Evolutionary conservation across 2,113 vertebrate species (phyloP), one percentile per base, ranked within the genome.

Genomic region (Lampris incognitus): DNA sequence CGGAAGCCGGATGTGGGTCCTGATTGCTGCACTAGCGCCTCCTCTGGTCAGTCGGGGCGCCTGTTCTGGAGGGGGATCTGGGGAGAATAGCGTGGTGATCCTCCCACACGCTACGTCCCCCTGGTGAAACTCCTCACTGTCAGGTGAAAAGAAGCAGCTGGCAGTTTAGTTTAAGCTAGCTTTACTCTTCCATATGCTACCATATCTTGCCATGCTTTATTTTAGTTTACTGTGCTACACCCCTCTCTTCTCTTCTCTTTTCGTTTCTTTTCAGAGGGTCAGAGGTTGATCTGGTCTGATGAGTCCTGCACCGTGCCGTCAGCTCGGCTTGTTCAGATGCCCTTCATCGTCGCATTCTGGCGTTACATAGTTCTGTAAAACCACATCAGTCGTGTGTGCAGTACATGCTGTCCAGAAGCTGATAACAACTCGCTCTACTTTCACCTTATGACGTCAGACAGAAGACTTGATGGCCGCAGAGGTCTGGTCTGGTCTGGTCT

Each of bases 401-500:
- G 46, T 82, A 84, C 77, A 74, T 65, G 63, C 65, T n/a, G 54
- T 65, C 2, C 52, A 56, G 49, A 42, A 57, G 70, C 56, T 48
- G 9, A n/a, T 39, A 64, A 7, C 46, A 65, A 52, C 52, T 60
- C 82, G 79, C 78, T 83, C 65, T 70, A 75, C 79, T 77, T 79
- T 81, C 58, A 3, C 6, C 51, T 5, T 36, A 51, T 76, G 73
- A 52, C 76, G 59, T 11, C 24, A 24, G 24, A 24, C 24, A 24
- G 24, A 24, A 24, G 24, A 24, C 24, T 24, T 24, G 24, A 24
- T 24, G 24, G 24, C 24, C 24, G 24, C 24, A 24, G 24, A 0
- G 24, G 24, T 24, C 24, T 24, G 24, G 24, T 24, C 24, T 24
- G 24, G 0, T 24, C 24, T 24, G 24, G 24, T 24, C 24, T 24